A percentile compares a stretch with the other conserved stretches of the same genome.
phyloP scores from a whole-genome alignment of 2,113 vertebrate species.

The Mystacornis crossleyi region DNA sequence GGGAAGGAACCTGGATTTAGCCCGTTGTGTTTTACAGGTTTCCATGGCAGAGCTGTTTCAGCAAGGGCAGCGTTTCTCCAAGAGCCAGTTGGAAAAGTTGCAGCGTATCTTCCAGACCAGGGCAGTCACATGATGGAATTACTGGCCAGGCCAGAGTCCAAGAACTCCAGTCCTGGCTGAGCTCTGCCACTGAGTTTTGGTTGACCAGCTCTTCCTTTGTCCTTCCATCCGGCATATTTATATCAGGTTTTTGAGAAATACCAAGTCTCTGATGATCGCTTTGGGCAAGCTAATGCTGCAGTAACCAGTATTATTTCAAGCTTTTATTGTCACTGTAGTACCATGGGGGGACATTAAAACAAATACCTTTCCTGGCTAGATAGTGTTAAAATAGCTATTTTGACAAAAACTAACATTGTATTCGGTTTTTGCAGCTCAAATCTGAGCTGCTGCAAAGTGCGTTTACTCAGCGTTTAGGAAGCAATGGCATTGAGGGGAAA shows the following conservation, averaged over 20 bases:
- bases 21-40: background rate
- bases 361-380: background rate
- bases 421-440: background rate
- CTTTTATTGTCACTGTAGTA: background rate
- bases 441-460: background rate
- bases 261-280: background rate
- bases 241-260: slow-evolving; percentile 4
- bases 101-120: background rate
- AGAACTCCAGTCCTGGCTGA: background rate
- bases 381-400: background rate
- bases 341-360: background rate
- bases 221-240: background rate
- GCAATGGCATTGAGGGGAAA: background rate
- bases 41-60: background rate
- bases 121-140: background rate
- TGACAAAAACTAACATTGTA: background rate
- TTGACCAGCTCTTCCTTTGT: background rate
- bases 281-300: background rate
- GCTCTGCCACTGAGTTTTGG: background rate
- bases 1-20: background rate
- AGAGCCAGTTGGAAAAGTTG: background rate
- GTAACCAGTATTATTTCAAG: background rate
- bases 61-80: background rate
- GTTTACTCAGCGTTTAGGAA: background rate
- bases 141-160: background rate